Conservation (phyloP, 2,888 invertebrate species). For the Sialis fuliginosa region DNA sequence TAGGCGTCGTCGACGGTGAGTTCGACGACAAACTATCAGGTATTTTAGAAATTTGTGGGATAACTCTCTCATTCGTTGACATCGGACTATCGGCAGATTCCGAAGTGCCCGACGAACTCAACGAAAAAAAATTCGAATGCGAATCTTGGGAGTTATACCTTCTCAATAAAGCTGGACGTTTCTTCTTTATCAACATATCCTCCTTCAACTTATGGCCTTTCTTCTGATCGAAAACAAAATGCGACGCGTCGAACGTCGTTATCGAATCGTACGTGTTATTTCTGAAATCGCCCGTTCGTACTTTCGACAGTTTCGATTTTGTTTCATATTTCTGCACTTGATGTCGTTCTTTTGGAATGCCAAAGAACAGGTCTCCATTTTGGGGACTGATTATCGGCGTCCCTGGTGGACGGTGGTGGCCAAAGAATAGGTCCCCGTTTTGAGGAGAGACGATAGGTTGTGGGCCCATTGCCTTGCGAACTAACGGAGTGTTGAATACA, state of each 20-base stretch:
- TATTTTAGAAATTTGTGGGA: constrained; percentile 18
- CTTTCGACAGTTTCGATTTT: no score
- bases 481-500: no score
- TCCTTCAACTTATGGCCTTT: constrained; percentile 8
- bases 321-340: constrained; percentile 13
- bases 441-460: constrained; percentile 18
- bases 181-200: constrained; percentile 14
- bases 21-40: constrained; percentile 15
- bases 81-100: constrained; percentile 28
- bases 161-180: constrained; percentile 26
- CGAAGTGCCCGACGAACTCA: constrained; percentile 23
- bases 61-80: constrained; percentile 29
- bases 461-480: not conserved
- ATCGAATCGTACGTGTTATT: constrained; percentile 16
- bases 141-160: constrained; percentile 27
- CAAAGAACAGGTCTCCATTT: constrained; percentile 17
- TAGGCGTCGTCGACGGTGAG: constrained; percentile 12
- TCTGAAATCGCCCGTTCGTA: constrained; percentile 12
- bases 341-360: constrained; percentile 30
- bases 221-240: constrained; percentile 16
- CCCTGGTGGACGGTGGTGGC: not conserved
- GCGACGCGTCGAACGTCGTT: constrained; percentile 23
- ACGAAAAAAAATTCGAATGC: constrained; percentile 22
- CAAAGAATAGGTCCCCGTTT: constrained; percentile 17
- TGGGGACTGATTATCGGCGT: constrained; percentile 18